phyloP scores from a whole-genome alignment of 2,797 vertebrate species.

The Myioborus miniatus region DNA sequence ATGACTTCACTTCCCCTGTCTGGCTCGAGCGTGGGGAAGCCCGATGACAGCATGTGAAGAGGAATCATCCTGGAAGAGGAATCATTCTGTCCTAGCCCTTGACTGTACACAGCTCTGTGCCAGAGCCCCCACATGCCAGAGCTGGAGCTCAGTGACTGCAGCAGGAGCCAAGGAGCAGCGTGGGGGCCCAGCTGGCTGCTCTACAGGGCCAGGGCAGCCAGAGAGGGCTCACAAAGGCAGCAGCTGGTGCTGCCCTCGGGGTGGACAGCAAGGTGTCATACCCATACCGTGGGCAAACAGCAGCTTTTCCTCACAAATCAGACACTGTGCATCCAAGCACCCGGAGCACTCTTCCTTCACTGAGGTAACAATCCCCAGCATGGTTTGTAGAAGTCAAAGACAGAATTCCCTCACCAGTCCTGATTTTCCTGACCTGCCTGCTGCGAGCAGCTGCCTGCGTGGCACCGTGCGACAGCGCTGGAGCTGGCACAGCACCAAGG shows the following conservation, averaged over 20 bases:
- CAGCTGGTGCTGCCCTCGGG: neutral
- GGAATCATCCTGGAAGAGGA: neutral
- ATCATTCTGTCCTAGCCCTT: neutral
- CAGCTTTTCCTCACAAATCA: neutral
- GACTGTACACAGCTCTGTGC: neutral
- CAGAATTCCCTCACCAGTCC: neutral
- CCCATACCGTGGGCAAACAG: rapidly evolving
- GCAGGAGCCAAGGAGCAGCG: rapidly evolving
- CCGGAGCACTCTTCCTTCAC: rapidly evolving
- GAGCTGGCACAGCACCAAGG: neutral
- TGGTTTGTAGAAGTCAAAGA: neutral
- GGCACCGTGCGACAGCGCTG: rapidly evolving
- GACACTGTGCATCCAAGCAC: neutral
- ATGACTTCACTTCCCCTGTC: conserved; percentile 51
- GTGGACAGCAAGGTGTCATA: rapidly evolving
- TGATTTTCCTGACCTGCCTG: neutral
- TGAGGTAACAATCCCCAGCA: neutral
- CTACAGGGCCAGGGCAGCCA: neutral
- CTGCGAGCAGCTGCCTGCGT: neutral
- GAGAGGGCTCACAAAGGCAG: neutral
- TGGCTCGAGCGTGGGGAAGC: conserved; percentile 2
- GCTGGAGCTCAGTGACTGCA: neutral
- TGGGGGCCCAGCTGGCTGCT: neutral
- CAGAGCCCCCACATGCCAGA: conserved; percentile 16
- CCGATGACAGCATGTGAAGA: neutral